Evolutionary conservation across 30 jellyfish, hydroid and myxozoan species (phyloP).

Genomic region (Catostylus mosaicus): DNA sequence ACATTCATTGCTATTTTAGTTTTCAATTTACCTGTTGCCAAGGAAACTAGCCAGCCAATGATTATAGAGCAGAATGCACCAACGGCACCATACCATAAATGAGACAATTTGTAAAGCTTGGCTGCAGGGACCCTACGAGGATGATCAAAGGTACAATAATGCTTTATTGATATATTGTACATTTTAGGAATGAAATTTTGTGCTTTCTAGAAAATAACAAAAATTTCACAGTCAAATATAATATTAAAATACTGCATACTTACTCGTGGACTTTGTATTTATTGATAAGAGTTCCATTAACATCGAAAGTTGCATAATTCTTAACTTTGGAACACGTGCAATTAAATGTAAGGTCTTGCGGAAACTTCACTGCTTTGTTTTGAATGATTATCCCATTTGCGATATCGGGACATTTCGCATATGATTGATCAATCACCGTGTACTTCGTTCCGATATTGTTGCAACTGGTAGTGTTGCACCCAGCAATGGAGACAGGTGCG

Average conservation of each 20-base stretch:
- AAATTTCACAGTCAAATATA: not conserved
- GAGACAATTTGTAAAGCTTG: conserved; percentile 47
- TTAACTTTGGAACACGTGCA: too few species aligned
- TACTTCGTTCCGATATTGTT: not conserved
- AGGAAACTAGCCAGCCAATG: conserved; percentile 53
- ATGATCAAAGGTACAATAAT: not conserved
- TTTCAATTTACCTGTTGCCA: conserved; percentile 19
- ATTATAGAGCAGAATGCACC: conserved; percentile 35
- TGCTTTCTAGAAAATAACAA: not conserved
- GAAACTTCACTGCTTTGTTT: too few species aligned
- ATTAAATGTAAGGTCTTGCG: too few species aligned
- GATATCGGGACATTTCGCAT: not conserved
- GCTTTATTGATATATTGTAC: not conserved
- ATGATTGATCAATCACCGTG: not conserved
- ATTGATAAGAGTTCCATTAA: conserved; percentile 33
- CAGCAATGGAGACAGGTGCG: conserved; percentile 36
- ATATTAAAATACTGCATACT: not conserved
- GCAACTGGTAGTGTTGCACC: conserved; percentile 5
- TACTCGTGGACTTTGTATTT: conserved; percentile 38
- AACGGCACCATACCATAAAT: conserved; percentile 58
- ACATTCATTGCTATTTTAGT: not conserved
- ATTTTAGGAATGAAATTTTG: too few species aligned
- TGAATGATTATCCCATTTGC: too few species aligned
- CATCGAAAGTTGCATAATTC: not conserved
- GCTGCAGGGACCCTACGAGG: conserved; percentile 50